Evolutionary conservation across 1,140 invertebrate genomes (phyloP).

Genomic region (Radopholus similis): DNA sequence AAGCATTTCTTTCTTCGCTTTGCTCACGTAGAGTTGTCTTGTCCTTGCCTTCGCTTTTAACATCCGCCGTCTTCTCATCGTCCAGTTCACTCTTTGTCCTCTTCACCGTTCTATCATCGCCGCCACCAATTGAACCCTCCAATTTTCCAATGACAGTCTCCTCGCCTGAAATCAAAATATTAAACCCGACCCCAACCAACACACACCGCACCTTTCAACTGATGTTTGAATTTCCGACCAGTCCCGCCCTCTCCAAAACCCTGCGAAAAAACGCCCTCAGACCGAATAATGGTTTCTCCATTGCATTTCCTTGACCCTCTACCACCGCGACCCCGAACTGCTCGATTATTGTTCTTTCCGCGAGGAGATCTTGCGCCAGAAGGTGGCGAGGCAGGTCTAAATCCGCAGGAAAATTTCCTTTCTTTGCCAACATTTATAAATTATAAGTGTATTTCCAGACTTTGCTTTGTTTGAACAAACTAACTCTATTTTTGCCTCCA

Average conservation of each 20-base stretch:
- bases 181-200: background rate
- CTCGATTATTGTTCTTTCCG: background rate
- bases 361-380: background rate
- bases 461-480: background rate
- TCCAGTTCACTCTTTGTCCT: background rate
- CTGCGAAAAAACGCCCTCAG: conserved; percentile 21
- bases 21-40: background rate
- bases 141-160: conserved; percentile 16
- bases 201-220: background rate
- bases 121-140: background rate
- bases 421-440: background rate
- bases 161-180: background rate
- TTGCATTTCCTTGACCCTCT: conserved; percentile 1
- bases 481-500: background rate
- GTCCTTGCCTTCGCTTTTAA: background rate
- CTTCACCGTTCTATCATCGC: background rate
- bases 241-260: conserved; percentile 3
- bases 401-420: no score
- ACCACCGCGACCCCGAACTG: background rate
- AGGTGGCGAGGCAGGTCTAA: background rate
- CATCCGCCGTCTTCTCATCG: background rate
- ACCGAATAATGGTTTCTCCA: conserved; percentile 2
- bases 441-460: background rate
- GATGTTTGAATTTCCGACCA: background rate
- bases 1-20: background rate